These are phyloP conservation scores for Nothoprocta perdicaria DNA, from an alignment of 2,113 vertebrate genomes.

Conservation along the genomic window DNA sequence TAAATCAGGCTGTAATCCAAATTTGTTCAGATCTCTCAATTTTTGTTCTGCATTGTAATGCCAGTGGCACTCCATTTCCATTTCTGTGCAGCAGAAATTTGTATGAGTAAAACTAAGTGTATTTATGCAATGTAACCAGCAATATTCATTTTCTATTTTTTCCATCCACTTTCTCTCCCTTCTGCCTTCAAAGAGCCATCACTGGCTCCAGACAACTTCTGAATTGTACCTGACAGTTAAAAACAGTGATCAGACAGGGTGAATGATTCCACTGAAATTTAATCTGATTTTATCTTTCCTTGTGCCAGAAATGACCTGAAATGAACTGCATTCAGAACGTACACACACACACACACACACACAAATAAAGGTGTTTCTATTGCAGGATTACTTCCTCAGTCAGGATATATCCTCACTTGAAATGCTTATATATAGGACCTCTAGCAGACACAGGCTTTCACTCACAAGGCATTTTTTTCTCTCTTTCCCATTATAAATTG, in stretches of 20 bases:
- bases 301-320: background rate
- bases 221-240: conserved; percentile 1
- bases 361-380: background rate
- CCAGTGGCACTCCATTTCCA: background rate
- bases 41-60: background rate
- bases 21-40: background rate
- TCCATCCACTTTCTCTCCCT: background rate
- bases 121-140: background rate
- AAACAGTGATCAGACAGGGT: conserved; percentile 15
- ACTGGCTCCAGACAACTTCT: background rate
- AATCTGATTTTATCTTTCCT: conserved; percentile 22
- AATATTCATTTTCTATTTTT: background rate
- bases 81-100: background rate
- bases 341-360: background rate
- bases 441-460: background rate
- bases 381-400: background rate
- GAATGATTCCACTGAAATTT: conserved; percentile 28
- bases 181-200: background rate
- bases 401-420: background rate
- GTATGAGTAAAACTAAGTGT: background rate
- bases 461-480: background rate
- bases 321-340: conserved; percentile 1
- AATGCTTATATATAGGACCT: background rate
- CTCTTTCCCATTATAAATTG: background rate
- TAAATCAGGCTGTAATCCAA: background rate